Conservation (phyloP, 2,797 vertebrate genomes). For the Lutjanus argentimaculatus region DNA sequence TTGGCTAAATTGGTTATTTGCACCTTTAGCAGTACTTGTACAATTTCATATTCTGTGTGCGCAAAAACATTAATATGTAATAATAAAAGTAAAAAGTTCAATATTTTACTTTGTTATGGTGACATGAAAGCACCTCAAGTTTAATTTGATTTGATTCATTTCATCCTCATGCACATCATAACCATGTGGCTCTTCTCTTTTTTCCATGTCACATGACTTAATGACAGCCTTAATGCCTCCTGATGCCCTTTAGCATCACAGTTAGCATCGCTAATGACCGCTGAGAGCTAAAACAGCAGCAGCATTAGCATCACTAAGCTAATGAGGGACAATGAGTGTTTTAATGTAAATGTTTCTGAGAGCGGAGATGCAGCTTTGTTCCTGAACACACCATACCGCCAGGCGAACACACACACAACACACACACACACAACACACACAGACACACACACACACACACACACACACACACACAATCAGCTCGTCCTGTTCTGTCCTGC, state of each 20-base stretch:
- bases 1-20: too few relatives aligned
- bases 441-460: conserved; percentile 15
- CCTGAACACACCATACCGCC: conserved; percentile 7
- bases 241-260: background rate
- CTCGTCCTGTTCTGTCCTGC: conserved; percentile 16
- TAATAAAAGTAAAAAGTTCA: too few relatives aligned
- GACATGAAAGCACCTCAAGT: too few relatives aligned
- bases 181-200: background rate
- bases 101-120: too few relatives aligned
- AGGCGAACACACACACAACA: conserved; percentile 6
- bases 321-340: conserved; percentile 2
- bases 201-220: background rate
- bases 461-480: conserved; percentile 6
- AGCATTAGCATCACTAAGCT: conserved; percentile 17
- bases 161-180: background rate
- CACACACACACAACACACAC: conserved; percentile 22
- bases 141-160: too few relatives aligned
- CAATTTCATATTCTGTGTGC: too few relatives aligned
- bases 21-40: too few relatives aligned
- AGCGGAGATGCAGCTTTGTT: conserved; percentile 30
- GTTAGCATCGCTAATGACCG: conserved; percentile 2
- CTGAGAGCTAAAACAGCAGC: background rate
- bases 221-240: background rate
- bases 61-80: too few relatives aligned
- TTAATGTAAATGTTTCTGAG: conserved; percentile 13